Percentiles rank a stretch among this genome's conserved stretches.
Evolutionary conservation across 2,888 invertebrate genomes (phyloP).

Genomic region (Heliconius sara): DNA sequence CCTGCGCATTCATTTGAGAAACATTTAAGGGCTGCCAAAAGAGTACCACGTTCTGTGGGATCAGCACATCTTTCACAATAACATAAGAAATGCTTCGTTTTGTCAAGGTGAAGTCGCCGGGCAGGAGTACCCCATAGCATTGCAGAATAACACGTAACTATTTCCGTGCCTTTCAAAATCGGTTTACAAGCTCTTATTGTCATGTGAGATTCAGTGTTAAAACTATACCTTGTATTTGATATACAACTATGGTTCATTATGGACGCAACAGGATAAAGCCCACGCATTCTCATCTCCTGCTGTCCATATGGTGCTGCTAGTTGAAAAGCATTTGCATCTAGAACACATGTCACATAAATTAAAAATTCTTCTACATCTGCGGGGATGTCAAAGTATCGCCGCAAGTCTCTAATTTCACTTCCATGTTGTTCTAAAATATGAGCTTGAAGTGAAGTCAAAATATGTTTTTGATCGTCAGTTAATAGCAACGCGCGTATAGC

Average conservation of each 20-base stretch:
- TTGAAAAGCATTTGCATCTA: conserved; percentile 89
- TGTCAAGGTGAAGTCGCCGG: conserved; percentile 84
- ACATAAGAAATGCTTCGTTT: conserved; percentile 88
- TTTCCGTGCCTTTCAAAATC: conserved; percentile 85
- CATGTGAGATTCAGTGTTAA: conserved; percentile 84
- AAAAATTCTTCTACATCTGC: conserved; percentile 84
- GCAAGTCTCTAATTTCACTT: conserved; percentile 83
- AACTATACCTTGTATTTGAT: conserved; percentile 87
- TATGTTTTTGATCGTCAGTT: conserved; percentile 74
- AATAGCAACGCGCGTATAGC: conserved; percentile 72
- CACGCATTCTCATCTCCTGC: conserved; percentile 82
- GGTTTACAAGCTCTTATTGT: conserved; percentile 84
- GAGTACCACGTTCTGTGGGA: conserved; percentile 86
- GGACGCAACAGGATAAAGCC: conserved; percentile 87
- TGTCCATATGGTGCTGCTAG: conserved; percentile 76
- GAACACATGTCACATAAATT: conserved; percentile 83
- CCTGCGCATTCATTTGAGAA: conserved; percentile 81
- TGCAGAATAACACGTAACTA: conserved; percentile 87
- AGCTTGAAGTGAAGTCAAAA: conserved; percentile 81
- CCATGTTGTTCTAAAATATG: conserved; percentile 83
- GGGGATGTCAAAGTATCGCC: conserved; percentile 76
- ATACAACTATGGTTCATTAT: conserved; percentile 88
- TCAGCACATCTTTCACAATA: conserved; percentile 87
- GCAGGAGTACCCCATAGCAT: conserved; percentile 87
- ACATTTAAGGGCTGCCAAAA: conserved; percentile 84